Evolutionary conservation across 30 jellyfish, hydroid and myxozoan species (phyloP), one percentile per base, ranked within the genome.

Genomic region (Pseudorhiza aurosa): DNA sequence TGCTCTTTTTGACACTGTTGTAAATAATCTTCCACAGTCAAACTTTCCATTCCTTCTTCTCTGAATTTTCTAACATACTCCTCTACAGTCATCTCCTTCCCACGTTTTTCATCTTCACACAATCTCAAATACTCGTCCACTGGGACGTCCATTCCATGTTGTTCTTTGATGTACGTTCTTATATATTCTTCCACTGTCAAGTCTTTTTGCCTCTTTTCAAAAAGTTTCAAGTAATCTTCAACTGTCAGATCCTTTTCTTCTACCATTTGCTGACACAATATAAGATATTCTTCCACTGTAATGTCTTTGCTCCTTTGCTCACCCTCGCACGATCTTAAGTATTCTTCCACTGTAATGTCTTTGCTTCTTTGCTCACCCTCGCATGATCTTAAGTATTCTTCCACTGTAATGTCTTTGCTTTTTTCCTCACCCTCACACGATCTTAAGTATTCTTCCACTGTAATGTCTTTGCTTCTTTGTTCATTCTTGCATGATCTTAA

Each of bases 141-240:
- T 40, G 50, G 26, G 24, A 36, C 22, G 31, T 68, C 68, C 8
- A 15, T 40, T 1, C 42, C 14, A 3, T 14, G 27, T 18, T 45
- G 10, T 21, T 42, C 40, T 40, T 42, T 32, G 57, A 8, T 26
- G 39, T 63, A 65, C 18, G 10, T 27, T 39, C 21, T 33, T 37
- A 65, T 8, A 40, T 65, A 65, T 18, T 65, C 80, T 65, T 65
- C 80, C 9, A 65, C 80, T 11, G 80, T 65, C 43, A 65, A 22
- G 39, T 65, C 80, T 24, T 25, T 30, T 7, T 4, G 2, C 36
- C 24, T 12, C 31, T 27, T 7, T 26, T 33, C 56, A 2, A 22
- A 21, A 19, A 26, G 50, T 15, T 15, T 4, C 59, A 71, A 71
- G 25, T 71, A 71, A 2, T 71, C 85, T 55, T 71, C 85, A 17